Conservation (phyloP, 1,140 invertebrate genomes). For the Pseudomyrmex concolor region DNA sequence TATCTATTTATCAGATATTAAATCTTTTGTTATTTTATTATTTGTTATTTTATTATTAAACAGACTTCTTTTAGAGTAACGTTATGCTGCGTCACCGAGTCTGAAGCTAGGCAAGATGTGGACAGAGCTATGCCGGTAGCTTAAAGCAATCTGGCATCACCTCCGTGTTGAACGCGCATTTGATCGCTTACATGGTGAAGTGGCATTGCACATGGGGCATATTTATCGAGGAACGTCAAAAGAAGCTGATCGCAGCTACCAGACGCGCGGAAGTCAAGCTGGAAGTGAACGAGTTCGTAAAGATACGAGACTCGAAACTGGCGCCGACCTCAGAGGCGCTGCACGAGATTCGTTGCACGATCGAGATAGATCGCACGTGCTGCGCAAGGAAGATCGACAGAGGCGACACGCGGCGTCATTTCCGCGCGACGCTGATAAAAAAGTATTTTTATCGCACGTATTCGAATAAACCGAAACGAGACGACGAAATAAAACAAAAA, state of each 20-base stretch:
- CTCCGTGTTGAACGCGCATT: conserved; percentile 67
- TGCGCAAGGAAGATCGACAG: conserved; percentile 65
- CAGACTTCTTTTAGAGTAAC: conserved; percentile 69
- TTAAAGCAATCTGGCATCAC: conserved; percentile 70
- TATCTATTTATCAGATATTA: too few relatives aligned
- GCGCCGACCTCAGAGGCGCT: conserved; percentile 67
- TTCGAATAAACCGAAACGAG: conserved; percentile 58
- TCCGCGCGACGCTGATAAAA: conserved; percentile 7
- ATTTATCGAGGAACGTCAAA: conserved; percentile 67
- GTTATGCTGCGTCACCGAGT: conserved; percentile 67
- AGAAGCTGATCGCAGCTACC: conserved; percentile 54
- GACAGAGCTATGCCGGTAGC: conserved; percentile 71
- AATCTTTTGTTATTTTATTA: too few relatives aligned
- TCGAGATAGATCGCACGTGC: conserved; percentile 67
- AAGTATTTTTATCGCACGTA: conserved; percentile 72
- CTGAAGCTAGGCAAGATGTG: conserved; percentile 76
- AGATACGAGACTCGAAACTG: conserved; percentile 72
- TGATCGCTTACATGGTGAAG: conserved; percentile 73
- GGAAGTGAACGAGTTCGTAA: conserved; percentile 68
- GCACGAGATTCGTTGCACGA: conserved; percentile 71
- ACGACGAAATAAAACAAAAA: conserved; percentile 65
- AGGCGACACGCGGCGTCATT: conserved; percentile 44
- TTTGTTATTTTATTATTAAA: neutral
- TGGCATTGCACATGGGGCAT: conserved; percentile 64
- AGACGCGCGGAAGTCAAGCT: conserved; percentile 38